These are phyloP conservation scores for Drosophila merina DNA, from an alignment of 2,888 invertebrate species.

Conservation along the genomic window DNA sequence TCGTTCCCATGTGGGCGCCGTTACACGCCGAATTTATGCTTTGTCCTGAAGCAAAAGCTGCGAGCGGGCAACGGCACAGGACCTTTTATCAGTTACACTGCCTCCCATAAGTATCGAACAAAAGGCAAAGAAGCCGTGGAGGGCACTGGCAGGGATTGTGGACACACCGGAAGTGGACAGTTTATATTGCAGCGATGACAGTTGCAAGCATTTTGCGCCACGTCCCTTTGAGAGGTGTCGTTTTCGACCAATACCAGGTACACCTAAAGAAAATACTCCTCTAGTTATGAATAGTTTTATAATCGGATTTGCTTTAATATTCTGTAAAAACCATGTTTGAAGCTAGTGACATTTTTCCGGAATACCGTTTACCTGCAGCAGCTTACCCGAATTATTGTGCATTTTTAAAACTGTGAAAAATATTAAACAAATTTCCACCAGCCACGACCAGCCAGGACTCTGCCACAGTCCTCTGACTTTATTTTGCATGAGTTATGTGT, in stretches of 20 bases:
- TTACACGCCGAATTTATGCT: conserved; percentile 59
- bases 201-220: conserved; percentile 15
- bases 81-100: conserved; percentile 62
- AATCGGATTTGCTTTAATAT: background rate
- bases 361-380: background rate
- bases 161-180: conserved; percentile 25
- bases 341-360: background rate
- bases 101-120: conserved; percentile 68
- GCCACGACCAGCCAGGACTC: conserved; percentile 15
- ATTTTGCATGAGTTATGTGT: conserved; percentile 67
- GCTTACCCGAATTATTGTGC: background rate
- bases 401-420: background rate
- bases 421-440: conserved; percentile 17
- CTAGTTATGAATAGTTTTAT: background rate
- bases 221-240: conserved; percentile 5
- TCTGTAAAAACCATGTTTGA: too few species aligned
- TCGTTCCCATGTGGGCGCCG: conserved; percentile 39
- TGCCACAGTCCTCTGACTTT: conserved; percentile 1
- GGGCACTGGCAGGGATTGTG: background rate
- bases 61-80: conserved; percentile 39
- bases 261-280: background rate
- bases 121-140: conserved; percentile 32
- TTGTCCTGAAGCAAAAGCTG: conserved; percentile 51
- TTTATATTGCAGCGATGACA: conserved; percentile 35
- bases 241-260: background rate